phyloP scores from a whole-genome alignment of 2,113 vertebrate genomes.

The Ophiodon elongatus region DNA sequence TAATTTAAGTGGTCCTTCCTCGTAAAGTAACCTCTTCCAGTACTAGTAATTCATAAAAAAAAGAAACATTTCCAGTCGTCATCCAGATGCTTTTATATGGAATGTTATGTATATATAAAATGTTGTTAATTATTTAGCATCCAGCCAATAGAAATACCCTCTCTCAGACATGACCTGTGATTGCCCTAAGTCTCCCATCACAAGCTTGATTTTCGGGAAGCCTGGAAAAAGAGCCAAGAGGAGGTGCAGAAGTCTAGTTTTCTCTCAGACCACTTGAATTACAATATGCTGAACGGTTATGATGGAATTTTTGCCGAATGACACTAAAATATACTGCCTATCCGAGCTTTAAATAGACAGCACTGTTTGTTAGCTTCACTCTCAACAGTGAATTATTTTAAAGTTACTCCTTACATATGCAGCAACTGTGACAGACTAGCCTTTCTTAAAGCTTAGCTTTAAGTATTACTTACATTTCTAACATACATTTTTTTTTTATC shows the following conservation, averaged over 20 bases:
- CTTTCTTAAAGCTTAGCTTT: not conserved
- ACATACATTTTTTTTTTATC: not conserved
- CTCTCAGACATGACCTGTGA: not conserved
- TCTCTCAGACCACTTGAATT: not conserved
- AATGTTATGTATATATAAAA: not conserved
- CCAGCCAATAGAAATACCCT: not conserved
- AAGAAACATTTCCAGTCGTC: not conserved
- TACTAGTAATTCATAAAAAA: not conserved
- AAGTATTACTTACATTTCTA: not conserved
- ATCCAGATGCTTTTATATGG: not conserved
- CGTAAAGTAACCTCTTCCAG: not conserved
- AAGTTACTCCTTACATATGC: not conserved
- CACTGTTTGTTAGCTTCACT: not conserved
- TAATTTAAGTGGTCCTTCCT: not conserved
- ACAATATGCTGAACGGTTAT: not conserved
- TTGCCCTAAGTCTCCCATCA: not conserved
- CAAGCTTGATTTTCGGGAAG: not conserved
- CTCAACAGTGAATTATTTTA: conserved; percentile 3
- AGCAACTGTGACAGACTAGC: too few relatives aligned
- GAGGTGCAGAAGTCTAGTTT: not conserved
- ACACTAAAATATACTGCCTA: not conserved
- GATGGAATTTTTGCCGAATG: not conserved
- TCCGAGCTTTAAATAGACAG: not conserved
- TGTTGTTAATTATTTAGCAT: not conserved
- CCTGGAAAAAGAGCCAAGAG: not conserved